Percentiles rank a stretch among this genome's conserved stretches.
Evolutionary conservation across 2,797 vertebrate species (phyloP).

Genomic region (Ctenopoma multispine): DNA sequence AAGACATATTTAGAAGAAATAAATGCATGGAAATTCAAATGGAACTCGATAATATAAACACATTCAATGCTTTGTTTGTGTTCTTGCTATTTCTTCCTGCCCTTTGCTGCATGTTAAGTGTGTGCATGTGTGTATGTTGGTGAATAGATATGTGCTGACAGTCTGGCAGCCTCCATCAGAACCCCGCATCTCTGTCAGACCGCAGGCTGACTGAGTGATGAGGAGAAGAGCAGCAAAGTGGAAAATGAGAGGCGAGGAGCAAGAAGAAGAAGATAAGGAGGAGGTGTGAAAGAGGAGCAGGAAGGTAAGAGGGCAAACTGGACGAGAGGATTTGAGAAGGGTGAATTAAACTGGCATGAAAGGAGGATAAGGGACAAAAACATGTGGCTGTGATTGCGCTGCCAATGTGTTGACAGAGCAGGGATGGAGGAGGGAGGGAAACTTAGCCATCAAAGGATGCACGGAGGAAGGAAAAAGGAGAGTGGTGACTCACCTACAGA

Average conservation of each 20-base stretch:
- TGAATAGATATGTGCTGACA: constrained; percentile 75
- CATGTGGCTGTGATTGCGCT: constrained; percentile 1
- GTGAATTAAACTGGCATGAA: constrained; percentile 43
- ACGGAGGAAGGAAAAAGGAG: constrained; percentile 2
- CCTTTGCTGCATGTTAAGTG: constrained; percentile 50
- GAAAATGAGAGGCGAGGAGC: constrained; percentile 61
- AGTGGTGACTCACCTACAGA: constrained; percentile 32
- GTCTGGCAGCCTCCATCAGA: constrained; percentile 82
- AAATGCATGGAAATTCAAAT: constrained; percentile 55
- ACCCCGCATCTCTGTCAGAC: constrained; percentile 72
- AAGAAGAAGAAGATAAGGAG: constrained; percentile 39
- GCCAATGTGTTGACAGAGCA: constrained; percentile 5
- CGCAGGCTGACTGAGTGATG: constrained; percentile 75
- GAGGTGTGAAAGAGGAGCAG: constrained; percentile 37
- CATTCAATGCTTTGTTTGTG: constrained; percentile 18
- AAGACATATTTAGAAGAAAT: constrained; percentile 50
- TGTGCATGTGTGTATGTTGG: constrained; percentile 45
- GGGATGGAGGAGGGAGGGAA: constrained; percentile 30
- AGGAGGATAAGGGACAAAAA: constrained; percentile 10
- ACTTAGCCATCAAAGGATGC: constrained; percentile 20
- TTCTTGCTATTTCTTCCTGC: constrained; percentile 25
- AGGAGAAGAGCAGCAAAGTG: constrained; percentile 70
- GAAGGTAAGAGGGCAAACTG: constrained; percentile 22
- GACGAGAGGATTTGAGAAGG: constrained; percentile 47
- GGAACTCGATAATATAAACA: constrained; percentile 18